phyloP scores from a whole-genome alignment of 2,888 invertebrate genomes.

The Agrenia bidenticulata region DNA sequence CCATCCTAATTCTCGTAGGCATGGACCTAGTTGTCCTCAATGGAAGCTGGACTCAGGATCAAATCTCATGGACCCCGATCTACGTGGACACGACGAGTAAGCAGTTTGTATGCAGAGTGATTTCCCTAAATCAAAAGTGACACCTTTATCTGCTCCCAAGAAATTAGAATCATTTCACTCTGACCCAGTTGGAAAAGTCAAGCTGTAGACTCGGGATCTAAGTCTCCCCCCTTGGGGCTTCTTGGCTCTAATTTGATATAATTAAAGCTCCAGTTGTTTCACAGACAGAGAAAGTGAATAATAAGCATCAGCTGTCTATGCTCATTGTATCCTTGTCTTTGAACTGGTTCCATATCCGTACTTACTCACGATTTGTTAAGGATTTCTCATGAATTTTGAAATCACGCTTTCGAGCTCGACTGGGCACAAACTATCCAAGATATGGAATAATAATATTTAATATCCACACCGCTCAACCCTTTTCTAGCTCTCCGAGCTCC shows the following conservation, averaged over 20 bases:
- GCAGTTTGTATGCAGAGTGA: constrained; percentile 53
- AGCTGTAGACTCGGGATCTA: too few relatives aligned
- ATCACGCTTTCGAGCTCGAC: background rate
- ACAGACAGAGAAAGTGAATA: too few relatives aligned
- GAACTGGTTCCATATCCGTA: too few relatives aligned
- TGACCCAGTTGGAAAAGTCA: too few relatives aligned
- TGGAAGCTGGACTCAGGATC: constrained; percentile 9
- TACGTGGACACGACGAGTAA: constrained; percentile 71
- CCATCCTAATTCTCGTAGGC: background rate
- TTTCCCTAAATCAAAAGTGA: background rate
- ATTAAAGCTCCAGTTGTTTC: too few relatives aligned
- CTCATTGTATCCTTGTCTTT: too few relatives aligned
- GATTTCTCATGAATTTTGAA: background rate
- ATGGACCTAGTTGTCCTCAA: background rate
- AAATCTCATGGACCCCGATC: constrained; percentile 73
- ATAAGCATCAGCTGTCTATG: too few relatives aligned
- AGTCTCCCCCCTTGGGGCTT: too few relatives aligned
- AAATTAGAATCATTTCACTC: too few relatives aligned
- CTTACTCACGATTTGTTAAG: background rate
- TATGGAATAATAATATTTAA: background rate
- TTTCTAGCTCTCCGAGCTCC: too few relatives aligned
- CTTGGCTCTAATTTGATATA: too few relatives aligned
- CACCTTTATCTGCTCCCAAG: too few relatives aligned
- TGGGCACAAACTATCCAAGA: background rate
- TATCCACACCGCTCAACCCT: background rate